These are phyloP conservation scores for Perca schrenkii DNA, from an alignment of 2,113 vertebrate genomes.

Conservation along the genomic window DNA sequence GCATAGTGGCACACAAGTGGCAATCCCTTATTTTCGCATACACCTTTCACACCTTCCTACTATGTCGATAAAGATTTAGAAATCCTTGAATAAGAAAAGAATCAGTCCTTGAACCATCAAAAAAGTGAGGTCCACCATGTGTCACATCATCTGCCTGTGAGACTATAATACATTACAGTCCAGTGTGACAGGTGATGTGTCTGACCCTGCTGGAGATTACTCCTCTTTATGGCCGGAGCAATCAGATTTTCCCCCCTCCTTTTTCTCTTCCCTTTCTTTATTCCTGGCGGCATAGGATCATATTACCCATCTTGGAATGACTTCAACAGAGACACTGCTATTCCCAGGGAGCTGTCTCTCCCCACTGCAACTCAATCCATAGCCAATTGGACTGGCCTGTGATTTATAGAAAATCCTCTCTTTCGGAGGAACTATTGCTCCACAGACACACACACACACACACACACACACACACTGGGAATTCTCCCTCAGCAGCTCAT, in stretches of 20 bases:
- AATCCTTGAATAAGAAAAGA: slow-evolving; percentile 20
- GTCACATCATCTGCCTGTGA: slow-evolving; percentile 65
- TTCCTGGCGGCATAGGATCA: slow-evolving; percentile 79
- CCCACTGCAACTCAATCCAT: slow-evolving; percentile 86
- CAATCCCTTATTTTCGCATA: slow-evolving; percentile 19
- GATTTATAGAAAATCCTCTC: slow-evolving; percentile 83
- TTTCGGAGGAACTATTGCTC: slow-evolving; percentile 65
- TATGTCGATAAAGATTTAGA: slow-evolving; percentile 40
- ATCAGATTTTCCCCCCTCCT: slow-evolving; percentile 72
- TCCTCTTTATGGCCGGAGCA: slow-evolving; percentile 82
- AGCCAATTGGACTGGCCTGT: slow-evolving; percentile 82
- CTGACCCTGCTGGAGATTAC: slow-evolving; percentile 78
- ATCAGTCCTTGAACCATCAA: not conserved
- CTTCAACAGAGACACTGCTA: slow-evolving; percentile 84
- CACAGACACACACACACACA: slow-evolving; percentile 37
- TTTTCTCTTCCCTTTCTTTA: slow-evolving; percentile 70
- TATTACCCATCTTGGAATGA: slow-evolving; percentile 87
- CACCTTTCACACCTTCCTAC: slow-evolving; percentile 14
- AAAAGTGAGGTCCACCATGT: slow-evolving; percentile 45
- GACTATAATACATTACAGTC: slow-evolving; percentile 72
- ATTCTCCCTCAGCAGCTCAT: slow-evolving; percentile 69
- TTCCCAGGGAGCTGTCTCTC: slow-evolving; percentile 84
- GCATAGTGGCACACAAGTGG: not conserved
- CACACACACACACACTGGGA: slow-evolving; percentile 59
- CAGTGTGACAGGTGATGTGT: slow-evolving; percentile 75